A percentile compares a stretch with the other conserved stretches of the same genome.
These are phyloP conservation scores for Drosophila prolongata DNA, from an alignment of 2,888 invertebrate species.

Conservation along the genomic window DNA sequence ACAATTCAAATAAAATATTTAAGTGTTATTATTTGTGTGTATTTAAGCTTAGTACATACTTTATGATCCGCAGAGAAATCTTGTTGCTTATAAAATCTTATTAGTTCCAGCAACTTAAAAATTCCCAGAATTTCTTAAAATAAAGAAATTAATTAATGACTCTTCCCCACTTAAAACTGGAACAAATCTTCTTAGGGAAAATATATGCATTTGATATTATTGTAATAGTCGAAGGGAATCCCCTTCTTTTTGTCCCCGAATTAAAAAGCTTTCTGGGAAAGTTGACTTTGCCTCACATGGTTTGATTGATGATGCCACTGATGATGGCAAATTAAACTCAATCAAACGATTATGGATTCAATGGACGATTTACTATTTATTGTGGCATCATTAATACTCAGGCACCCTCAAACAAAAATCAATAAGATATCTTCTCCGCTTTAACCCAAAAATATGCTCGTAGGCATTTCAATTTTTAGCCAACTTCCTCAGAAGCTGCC, in stretches of 20 bases:
- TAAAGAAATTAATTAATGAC: background rate
- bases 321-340: slow-evolving; percentile 27
- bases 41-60: too few relatives aligned
- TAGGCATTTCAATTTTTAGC: slow-evolving; percentile 10
- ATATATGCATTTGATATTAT: slow-evolving; percentile 9
- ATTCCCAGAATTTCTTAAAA: background rate
- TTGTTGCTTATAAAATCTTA: background rate
- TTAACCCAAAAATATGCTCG: slow-evolving; percentile 1
- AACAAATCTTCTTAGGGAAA: background rate
- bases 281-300: slow-evolving; percentile 24
- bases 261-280: slow-evolving; percentile 30
- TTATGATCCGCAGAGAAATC: background rate
- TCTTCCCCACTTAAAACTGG: background rate
- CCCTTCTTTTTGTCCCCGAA: slow-evolving; percentile 18
- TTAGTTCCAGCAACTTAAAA: background rate
- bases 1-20: background rate
- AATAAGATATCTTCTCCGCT: background rate
- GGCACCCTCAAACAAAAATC: slow-evolving; percentile 5
- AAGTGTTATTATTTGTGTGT: background rate
- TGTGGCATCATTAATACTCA: slow-evolving; percentile 19
- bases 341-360: slow-evolving; percentile 34
- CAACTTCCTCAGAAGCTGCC: slow-evolving; percentile 26
- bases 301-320: slow-evolving; percentile 35
- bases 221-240: slow-evolving; percentile 20
- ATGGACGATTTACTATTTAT: slow-evolving; percentile 31